Base-by-base conservation (phyloP, 2,113 vertebrate genomes). In the Erinaceus europaeus region DNA sequence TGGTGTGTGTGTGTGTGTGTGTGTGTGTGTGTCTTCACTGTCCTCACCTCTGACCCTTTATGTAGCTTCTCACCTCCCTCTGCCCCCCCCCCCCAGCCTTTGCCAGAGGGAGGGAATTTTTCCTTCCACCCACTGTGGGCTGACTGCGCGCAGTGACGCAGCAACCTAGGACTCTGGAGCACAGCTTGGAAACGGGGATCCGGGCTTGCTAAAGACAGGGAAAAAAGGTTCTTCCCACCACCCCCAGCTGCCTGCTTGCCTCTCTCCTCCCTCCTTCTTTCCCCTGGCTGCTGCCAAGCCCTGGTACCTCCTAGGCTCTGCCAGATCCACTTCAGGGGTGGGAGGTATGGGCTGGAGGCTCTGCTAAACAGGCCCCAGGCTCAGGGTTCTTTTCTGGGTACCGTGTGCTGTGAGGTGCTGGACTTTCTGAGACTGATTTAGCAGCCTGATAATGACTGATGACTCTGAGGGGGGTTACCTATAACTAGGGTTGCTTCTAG, bases 201-300 rank as follows among this genome's bases (percentile, higher is more conserved):
- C 0, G 20, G 3, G 92, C 23, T 20, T 55, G 88, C 77, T 92
- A 53, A 85, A 94, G 93, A 88, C 44, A 13, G 40, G 69, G 88
- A 44, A 25, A 67, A 86, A 86, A 85, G 5, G 14, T 89, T 90
- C 95, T 96, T 96, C 93, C 92, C 89, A 92, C 92, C 81, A 93
- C 82, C 81, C 65, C 91, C 90, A 87, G 87, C 93, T 90, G 92
- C 86, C 92, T 89, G 93, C 76, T 92, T 94, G 92, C 87, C 88
- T 93, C 55, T 73, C 90, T 94, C 38, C 77, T 93, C 55, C 75
- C 90, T 94, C 38, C 77, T 38, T 82, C 40, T 75, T 40, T 82
- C 84, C 72, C n/a, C 7, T 59, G 38, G 65, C n/a, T 10, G 68
- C 18, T 75, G 73, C 90, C 62, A 93, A 92, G 57, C 75, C 76